Percentiles rank a stretch among this genome's conserved stretches.
phyloP scores from a whole-genome alignment of 2,113 vertebrate genomes.

The Sceloporus tristichus region DNA sequence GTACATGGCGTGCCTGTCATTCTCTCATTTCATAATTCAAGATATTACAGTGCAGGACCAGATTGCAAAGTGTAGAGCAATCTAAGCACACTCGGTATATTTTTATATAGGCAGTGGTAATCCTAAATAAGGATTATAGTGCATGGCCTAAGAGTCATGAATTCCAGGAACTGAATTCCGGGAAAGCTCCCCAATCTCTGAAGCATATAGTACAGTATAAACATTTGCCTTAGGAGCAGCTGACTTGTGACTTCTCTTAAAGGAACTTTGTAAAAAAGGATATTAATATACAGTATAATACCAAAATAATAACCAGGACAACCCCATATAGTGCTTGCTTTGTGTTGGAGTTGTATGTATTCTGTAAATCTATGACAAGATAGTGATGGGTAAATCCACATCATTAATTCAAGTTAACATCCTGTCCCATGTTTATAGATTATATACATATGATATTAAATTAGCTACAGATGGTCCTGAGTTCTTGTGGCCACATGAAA shows the following conservation, averaged over 20 bases:
- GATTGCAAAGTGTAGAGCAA: neutral
- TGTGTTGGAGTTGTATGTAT: neutral
- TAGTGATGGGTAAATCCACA: neutral
- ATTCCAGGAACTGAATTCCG: neutral
- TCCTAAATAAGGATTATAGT: neutral
- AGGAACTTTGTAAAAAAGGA: neutral
- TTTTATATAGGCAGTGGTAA: neutral
- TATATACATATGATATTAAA: neutral
- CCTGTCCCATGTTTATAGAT: neutral
- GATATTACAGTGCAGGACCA: neutral
- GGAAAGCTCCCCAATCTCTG: neutral
- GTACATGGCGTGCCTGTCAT: no score
- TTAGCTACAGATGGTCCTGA: neutral
- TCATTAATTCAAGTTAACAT: neutral
- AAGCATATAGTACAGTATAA: neutral
- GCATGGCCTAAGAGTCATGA: neutral
- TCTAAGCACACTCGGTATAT: neutral
- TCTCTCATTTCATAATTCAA: neutral
- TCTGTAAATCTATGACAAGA: neutral
- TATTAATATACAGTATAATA: neutral
- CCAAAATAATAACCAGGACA: neutral
- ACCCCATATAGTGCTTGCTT: neutral
- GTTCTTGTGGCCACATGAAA: neutral
- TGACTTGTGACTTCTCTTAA: neutral
- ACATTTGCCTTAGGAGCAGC: neutral